Conservation (phyloP, 2,113 vertebrate genomes). For the Hydrochoerus hydrochaeris region DNA sequence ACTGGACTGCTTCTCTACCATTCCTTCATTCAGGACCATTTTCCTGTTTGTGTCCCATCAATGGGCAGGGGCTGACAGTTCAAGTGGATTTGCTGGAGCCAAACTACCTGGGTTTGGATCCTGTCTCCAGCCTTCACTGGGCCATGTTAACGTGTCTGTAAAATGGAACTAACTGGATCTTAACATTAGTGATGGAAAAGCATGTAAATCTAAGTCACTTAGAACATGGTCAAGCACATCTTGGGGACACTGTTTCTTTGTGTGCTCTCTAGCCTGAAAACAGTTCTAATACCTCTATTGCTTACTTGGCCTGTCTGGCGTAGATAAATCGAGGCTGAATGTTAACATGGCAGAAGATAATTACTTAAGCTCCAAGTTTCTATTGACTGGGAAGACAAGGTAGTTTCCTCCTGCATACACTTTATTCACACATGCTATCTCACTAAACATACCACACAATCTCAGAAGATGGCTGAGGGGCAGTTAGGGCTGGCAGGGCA, state of each 20-base stretch:
- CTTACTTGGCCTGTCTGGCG: background rate
- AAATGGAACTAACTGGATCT: background rate
- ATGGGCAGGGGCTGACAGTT: background rate
- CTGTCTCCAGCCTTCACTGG: background rate
- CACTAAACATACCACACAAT: background rate
- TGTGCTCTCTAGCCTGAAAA: background rate
- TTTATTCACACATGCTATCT: constrained; percentile 73
- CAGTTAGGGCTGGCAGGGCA: background rate
- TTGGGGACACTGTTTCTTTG: background rate
- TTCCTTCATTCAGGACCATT: background rate
- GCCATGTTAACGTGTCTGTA: background rate
- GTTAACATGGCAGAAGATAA: background rate
- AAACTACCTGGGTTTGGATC: background rate
- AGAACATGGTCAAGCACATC: background rate
- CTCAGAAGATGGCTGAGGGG: background rate
- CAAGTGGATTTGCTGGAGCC: background rate
- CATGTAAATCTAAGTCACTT: background rate
- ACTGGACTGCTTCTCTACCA: background rate
- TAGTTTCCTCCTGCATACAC: constrained; percentile 59
- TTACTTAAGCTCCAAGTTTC: background rate
- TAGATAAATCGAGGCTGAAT: background rate
- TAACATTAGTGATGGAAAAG: background rate
- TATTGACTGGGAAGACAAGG: constrained; percentile 59
- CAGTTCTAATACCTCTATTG: background rate
- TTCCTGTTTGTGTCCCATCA: background rate